Evolutionary conservation across 2,797 vertebrate genomes (phyloP).

Genomic region (Pampus argenteus): DNA sequence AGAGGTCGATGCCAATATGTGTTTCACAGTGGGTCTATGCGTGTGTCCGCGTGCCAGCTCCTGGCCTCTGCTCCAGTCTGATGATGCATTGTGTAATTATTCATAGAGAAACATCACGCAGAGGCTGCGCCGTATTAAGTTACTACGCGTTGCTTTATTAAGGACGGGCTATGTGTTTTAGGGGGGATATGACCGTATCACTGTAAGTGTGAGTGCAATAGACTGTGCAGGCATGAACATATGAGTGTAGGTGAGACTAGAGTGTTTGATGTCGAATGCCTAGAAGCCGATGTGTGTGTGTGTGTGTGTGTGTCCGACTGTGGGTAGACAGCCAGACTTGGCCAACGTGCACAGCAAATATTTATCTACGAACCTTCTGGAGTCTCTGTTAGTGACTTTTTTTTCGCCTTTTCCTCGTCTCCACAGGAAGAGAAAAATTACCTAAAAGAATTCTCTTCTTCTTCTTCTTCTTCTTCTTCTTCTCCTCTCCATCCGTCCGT

Average conservation of each 20-base stretch:
- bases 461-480: background rate
- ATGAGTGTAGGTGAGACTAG: background rate
- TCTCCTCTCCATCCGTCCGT: background rate
- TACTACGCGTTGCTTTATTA: constrained; percentile 42
- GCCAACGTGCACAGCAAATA: constrained; percentile 72
- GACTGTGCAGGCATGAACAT: constrained; percentile 29
- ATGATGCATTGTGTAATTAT: constrained; percentile 78
- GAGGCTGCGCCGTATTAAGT: constrained; percentile 32
- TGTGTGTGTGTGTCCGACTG: constrained; percentile 9
- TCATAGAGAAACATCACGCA: constrained; percentile 60
- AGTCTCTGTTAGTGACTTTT: constrained; percentile 32
- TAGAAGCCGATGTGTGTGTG: constrained; percentile 2
- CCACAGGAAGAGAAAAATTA: constrained; percentile 23
- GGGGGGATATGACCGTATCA: background rate
- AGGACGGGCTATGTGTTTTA: constrained; percentile 19
- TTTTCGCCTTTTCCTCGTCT: constrained; percentile 37
- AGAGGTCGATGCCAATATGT: constrained; percentile 36
- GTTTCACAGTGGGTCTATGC: constrained; percentile 38
- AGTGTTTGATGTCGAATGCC: background rate
- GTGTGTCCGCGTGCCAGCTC: constrained; percentile 28
- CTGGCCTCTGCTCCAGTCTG: constrained; percentile 44
- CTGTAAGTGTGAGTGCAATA: background rate
- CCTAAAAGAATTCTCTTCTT: constrained; percentile 21
- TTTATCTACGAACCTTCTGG: constrained; percentile 68
- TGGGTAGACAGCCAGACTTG: constrained; percentile 51